Evolutionary conservation across 1,140 invertebrate species (phyloP).

Genomic region (Brachionus rotundiformis): DNA sequence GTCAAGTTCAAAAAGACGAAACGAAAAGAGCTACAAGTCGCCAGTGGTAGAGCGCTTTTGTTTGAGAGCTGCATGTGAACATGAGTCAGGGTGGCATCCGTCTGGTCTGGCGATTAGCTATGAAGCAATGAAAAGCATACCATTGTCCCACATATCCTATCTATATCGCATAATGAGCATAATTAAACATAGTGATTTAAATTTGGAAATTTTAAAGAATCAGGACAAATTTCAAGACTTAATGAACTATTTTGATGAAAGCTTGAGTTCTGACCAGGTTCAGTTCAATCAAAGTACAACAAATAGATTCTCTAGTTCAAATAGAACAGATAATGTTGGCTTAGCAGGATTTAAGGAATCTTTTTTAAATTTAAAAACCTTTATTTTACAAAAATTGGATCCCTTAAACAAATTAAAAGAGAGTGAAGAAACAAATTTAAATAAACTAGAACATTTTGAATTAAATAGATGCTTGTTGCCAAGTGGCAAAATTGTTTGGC

Average conservation of each 20-base stretch:
- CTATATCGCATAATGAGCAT: constrained; percentile 23
- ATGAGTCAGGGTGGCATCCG: constrained; percentile 52
- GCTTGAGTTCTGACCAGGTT: not conserved
- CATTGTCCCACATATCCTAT: not conserved
- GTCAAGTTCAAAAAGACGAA: not conserved
- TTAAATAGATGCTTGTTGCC: constrained; percentile 58
- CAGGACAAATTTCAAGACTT: constrained; percentile 37
- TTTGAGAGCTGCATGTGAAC: constrained; percentile 53
- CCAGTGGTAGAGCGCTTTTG: constrained; percentile 45
- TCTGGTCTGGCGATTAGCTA: not conserved
- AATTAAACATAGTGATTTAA: constrained; percentile 44
- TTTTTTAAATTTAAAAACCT: constrained; percentile 24
- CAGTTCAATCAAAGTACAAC: not conserved
- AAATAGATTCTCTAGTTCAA: not conserved
- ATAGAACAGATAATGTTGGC: not conserved
- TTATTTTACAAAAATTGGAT: constrained; percentile 18
- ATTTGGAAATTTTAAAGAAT: constrained; percentile 20
- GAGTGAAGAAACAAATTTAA: not conserved
- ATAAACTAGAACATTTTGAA: not conserved
- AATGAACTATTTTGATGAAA: constrained; percentile 32
- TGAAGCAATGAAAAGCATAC: constrained; percentile 1
- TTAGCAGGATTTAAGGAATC: not conserved
- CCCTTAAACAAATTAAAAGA: not conserved
- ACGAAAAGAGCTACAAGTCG: not conserved
- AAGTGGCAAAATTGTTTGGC: constrained; percentile 62